Base-by-base conservation (phyloP, 1,140 invertebrate genomes). In the Leucophenga varia region DNA sequence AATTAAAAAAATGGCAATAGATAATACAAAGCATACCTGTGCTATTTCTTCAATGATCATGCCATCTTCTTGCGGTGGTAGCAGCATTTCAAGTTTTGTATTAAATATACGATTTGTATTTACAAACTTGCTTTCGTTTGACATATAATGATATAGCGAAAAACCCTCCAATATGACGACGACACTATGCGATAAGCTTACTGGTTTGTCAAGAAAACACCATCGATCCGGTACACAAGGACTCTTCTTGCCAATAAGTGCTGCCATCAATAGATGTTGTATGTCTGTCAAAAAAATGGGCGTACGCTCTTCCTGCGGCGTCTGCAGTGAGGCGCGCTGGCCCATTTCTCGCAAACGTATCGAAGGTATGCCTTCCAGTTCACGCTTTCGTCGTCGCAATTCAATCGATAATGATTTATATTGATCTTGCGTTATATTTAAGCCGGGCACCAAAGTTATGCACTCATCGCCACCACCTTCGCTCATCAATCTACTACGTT, bases 271-370 rank as follows among this genome's bases (percentile, higher is more conserved):
- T 38, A 95, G 77, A 77, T 93, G 84, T 71, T 93, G 90, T 44
- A 94, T 71, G 72, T 95, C 91, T 31, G 83, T 84, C 1, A 92
- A 77, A 65, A 90, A 86, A 52, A 95, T 78, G 7, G 91, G 91
- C 36, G 87, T 81, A 53, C 88, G 79, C 37, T 82, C 76, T 39
- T 81, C 69, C 20, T 70, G 54, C 21, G 79, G 68, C 19, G 76
- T 64, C 35, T 72, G 67, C 47, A 88, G 67, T 34, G 76, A 79
- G 38, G 87, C 85, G 59, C 76, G 79, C 59, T 83, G 74, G 18
- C 86, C 86, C 47, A 80, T 75, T 39, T 76, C 72, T 68, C 83
- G 82, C 18, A 88, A 75, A 39, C 75, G 68, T 49, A 88, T 78
- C 32, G 79, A 77, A 17, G 85, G 83, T 17, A 79, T 76, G 31